Evolutionary conservation across 2,888 invertebrate species (phyloP).

Genomic region (Nephrotoma guestfalica): DNA sequence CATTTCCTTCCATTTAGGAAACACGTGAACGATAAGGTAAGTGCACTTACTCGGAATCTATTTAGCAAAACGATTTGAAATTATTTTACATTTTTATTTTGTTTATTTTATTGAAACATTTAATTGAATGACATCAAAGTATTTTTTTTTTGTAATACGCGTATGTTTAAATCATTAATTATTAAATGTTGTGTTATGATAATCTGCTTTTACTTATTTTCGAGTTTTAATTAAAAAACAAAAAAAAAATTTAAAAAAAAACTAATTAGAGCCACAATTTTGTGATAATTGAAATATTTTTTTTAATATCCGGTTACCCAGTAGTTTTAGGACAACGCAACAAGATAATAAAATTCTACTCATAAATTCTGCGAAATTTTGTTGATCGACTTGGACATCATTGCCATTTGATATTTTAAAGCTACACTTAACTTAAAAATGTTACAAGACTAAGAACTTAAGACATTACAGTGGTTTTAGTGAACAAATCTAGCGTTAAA

Average conservation of each 20-base stretch:
- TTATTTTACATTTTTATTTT: neutral
- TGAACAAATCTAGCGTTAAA: constrained; percentile 70
- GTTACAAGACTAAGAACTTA: neutral
- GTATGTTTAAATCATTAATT: neutral
- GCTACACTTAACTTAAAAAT: neutral
- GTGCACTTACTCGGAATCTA: neutral
- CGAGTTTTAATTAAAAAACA: neutral
- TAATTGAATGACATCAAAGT: neutral
- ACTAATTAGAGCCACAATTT: neutral
- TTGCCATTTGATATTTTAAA: neutral
- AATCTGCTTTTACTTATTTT: neutral
- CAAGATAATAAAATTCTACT: neutral
- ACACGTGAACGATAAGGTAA: neutral
- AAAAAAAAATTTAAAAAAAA: neutral
- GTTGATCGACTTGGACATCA: neutral
- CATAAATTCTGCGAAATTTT: neutral
- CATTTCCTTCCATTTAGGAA: neutral
- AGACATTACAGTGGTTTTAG: constrained; percentile 42
- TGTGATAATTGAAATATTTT: neutral
- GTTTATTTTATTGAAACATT: neutral
- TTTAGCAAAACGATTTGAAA: neutral
- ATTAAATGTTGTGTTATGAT: neutral
- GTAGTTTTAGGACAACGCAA: neutral
- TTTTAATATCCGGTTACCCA: neutral
- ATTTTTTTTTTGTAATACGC: neutral